Percentiles rank a stretch among this genome's conserved stretches.
Evolutionary conservation across 2,113 vertebrate species (phyloP).

Genomic region (Pseudorhombus dupliciocellatus): DNA sequence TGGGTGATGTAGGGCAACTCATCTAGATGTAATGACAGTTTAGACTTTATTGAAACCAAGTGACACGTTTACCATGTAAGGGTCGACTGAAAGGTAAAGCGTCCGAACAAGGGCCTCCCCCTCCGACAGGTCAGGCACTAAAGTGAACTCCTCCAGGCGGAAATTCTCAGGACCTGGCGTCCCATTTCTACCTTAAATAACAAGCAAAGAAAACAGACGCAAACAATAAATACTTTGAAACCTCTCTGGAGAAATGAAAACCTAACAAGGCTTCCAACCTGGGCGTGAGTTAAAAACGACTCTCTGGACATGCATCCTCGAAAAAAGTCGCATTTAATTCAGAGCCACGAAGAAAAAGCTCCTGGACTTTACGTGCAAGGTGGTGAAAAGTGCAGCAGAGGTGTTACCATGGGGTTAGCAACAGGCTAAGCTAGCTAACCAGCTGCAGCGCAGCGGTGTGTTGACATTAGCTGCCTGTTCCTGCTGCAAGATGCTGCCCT

Average conservation of each 20-base stretch:
- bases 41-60: too few species aligned
- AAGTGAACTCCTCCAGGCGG: slow-evolving; percentile 80
- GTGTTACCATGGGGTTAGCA: background rate
- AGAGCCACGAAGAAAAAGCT: background rate
- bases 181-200: slow-evolving; percentile 84
- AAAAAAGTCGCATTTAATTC: background rate
- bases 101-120: slow-evolving; percentile 88
- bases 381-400: too few species aligned
- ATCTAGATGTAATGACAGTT: too few species aligned
- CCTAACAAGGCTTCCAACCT: slow-evolving; percentile 76
- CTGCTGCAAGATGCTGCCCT: background rate
- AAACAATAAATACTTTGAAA: background rate
- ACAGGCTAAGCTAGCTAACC: background rate
- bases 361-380: background rate
- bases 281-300: slow-evolving; percentile 88
- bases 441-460: background rate
- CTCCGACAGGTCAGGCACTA: slow-evolving; percentile 76
- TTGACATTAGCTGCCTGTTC: background rate
- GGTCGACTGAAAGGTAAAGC: slow-evolving; percentile 94
- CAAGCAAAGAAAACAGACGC: background rate
- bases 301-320: slow-evolving; percentile 78
- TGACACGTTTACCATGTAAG: slow-evolving; percentile 88
- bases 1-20: too few species aligned
- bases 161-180: slow-evolving; percentile 89
- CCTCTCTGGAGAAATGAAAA: background rate